phyloP scores from a whole-genome alignment of 2,113 vertebrate genomes.

The Chaetorhynchus papuensis region DNA sequence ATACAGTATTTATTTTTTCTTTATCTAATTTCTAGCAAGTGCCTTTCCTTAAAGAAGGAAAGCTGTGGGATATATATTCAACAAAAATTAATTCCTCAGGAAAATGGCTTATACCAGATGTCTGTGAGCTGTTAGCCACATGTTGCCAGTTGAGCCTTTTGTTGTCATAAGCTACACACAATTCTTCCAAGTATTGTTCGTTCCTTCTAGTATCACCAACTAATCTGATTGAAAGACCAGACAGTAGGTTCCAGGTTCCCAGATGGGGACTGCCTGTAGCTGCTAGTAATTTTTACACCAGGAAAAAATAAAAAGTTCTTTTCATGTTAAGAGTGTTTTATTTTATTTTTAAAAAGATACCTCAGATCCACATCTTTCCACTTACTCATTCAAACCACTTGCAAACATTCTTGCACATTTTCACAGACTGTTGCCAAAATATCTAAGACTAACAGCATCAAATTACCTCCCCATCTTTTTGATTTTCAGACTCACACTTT shows the following conservation, averaged over 20 bases:
- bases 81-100: not conserved
- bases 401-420: slow-evolving; percentile 33
- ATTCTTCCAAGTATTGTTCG: not conserved
- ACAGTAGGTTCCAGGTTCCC: slow-evolving; percentile 3
- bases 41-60: not conserved
- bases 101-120: not conserved
- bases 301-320: slow-evolving; percentile 30
- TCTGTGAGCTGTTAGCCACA: slow-evolving; percentile 1
- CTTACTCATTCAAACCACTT: not conserved
- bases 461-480: slow-evolving; percentile 25
- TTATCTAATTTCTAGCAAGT: slow-evolving; percentile 7
- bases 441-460: not conserved
- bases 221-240: slow-evolving; percentile 33
- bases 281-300: slow-evolving; percentile 45
- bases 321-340: not conserved
- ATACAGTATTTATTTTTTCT: not conserved
- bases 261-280: not conserved
- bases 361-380: not conserved
- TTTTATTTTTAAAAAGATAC: slow-evolving; percentile 33
- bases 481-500: not conserved
- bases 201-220: not conserved
- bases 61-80: not conserved
- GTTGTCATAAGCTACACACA: not conserved
- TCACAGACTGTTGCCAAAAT: slow-evolving; percentile 29
- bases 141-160: not conserved